These are phyloP conservation scores for Hassar affinis DNA, from an alignment of 2,113 vertebrate genomes.

Conservation along the genomic window DNA sequence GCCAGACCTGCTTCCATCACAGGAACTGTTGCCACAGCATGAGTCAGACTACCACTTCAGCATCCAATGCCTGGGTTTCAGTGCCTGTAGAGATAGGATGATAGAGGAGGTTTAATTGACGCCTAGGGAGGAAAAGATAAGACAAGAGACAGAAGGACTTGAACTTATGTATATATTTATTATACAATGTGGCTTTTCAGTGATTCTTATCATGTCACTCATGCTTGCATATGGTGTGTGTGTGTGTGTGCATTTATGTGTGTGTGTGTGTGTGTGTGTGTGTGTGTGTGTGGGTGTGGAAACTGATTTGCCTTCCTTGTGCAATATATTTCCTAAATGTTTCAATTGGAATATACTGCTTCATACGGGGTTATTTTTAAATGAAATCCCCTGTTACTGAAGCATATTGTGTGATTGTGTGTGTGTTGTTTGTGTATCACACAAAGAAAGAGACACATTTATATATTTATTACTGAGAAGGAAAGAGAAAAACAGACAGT, in stretches of 20 bases:
- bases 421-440: not conserved
- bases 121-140: conserved; percentile 13
- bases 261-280: not conserved
- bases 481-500: conserved; percentile 54
- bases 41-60: conserved; percentile 61
- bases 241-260: not conserved
- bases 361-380: not conserved
- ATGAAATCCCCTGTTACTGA: not conserved
- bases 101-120: conserved; percentile 44
- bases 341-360: not conserved
- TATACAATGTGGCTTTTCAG: conserved; percentile 67
- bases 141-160: not conserved
- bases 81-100: conserved; percentile 53
- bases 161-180: conserved; percentile 50
- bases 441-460: not conserved
- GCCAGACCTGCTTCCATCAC: conserved; percentile 67
- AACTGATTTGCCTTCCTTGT: not conserved
- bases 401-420: not conserved
- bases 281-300: not conserved
- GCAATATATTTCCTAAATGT: not conserved
- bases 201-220: conserved; percentile 39
- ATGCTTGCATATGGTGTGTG: not conserved
- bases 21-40: conserved; percentile 65
- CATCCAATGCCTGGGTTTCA: conserved; percentile 31
- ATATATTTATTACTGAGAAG: conserved; percentile 4